Evolutionary conservation across 2,797 vertebrate genomes (phyloP).

Genomic region (Chelon labrosus): DNA sequence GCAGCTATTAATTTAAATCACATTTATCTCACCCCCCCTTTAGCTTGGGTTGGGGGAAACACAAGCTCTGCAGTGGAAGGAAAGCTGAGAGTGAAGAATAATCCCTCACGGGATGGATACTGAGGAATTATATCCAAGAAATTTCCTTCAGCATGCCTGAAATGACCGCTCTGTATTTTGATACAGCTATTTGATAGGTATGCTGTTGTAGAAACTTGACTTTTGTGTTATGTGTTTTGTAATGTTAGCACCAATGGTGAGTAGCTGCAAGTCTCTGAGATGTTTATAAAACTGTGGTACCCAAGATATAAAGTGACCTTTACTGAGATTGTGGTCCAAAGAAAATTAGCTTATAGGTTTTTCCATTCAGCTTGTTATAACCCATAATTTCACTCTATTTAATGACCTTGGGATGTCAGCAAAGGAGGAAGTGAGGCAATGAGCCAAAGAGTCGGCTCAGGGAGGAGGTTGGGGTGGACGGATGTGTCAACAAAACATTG

Average conservation of each 20-base stretch:
- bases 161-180: slow-evolving; percentile 20
- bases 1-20: slow-evolving; percentile 99
- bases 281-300: not conserved
- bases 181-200: slow-evolving; percentile 16
- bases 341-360: not conserved
- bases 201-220: not conserved
- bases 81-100: slow-evolving; percentile 51
- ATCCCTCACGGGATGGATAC: slow-evolving; percentile 29
- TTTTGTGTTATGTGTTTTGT: not conserved
- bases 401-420: not conserved
- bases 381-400: not conserved
- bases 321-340: not conserved
- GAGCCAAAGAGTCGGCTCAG: not conserved
- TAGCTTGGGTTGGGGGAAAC: slow-evolving; percentile 73
- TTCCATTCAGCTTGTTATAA: not conserved
- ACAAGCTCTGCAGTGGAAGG: slow-evolving; percentile 74
- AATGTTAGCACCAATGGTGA: not conserved
- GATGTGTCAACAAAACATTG: not conserved
- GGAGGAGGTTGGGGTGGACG: not conserved
- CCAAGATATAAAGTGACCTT: not conserved
- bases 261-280: not conserved
- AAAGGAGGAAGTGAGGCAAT: too few relatives aligned
- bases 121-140: slow-evolving; percentile 15
- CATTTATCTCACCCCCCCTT: slow-evolving; percentile 94
- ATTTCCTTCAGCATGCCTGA: slow-evolving; percentile 33